Evolutionary conservation across 30 jellyfish, hydroid and myxozoan genomes (phyloP).

Genomic region (Haliclystus octoradiatus): DNA sequence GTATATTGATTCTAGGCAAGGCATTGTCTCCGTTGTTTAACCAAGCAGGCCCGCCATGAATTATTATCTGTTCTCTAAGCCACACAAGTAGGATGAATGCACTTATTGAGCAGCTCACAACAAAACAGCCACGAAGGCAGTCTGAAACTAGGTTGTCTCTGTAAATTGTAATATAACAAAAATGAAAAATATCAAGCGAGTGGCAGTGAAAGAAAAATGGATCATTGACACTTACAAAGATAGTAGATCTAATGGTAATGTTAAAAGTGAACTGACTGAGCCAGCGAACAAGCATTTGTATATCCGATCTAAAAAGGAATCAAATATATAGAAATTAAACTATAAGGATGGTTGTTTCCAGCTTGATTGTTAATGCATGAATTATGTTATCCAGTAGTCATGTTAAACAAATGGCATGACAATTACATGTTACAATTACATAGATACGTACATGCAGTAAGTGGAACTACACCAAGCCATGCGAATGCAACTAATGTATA

Average conservation of each 20-base stretch:
- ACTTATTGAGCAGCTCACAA: constrained; percentile 77
- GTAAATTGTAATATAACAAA: neutral
- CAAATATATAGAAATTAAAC: neutral
- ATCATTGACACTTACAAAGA: constrained; percentile 53
- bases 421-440: neutral
- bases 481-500: constrained; percentile 87
- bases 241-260: constrained; percentile 84
- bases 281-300: constrained; percentile 96
- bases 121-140: constrained; percentile 71
- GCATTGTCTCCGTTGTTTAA: constrained; percentile 25
- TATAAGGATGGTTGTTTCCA: too few species aligned
- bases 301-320: constrained; percentile 56
- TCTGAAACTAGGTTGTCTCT: constrained; percentile 73
- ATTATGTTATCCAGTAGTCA: neutral
- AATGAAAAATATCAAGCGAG: neutral
- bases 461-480: constrained; percentile 98
- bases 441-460: constrained; percentile 77
- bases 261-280: constrained; percentile 69
- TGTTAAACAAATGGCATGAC: neutral
- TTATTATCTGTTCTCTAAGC: constrained; percentile 88
- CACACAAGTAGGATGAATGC: constrained; percentile 87
- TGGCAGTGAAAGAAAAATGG: neutral
- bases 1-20: constrained; percentile 40
- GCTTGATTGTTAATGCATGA: neutral
- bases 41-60: constrained; percentile 99